Base-by-base conservation (phyloP, 2,888 invertebrate genomes). In the Tridacna crocea region DNA sequence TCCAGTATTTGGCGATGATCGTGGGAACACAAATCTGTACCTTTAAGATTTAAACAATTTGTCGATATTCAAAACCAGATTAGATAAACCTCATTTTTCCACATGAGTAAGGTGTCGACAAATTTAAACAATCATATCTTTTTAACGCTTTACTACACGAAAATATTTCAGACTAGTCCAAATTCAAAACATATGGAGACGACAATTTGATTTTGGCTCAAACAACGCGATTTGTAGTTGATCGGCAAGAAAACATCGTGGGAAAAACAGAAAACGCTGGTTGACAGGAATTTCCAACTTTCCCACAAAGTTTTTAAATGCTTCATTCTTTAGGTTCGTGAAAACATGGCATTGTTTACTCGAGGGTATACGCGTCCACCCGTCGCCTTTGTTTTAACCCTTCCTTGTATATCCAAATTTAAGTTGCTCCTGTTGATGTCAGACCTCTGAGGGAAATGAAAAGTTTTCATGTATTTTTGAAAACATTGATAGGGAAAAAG, bases 51-150 rank as follows among this genome's bases (percentile, higher is more conserved):
- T 19, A 19, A 55, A 55, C 19, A 11, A 55, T 55, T 55, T 10
- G 55, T 19, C 55, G 55, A 55, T 55, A 61, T 24, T 66, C 27
- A 26, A 26, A 15, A 66, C 12, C 17, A 46, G 68, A 68, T 68
- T 68, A 68, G 68, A 68, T 68, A 36, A 68, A 8, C 11, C n/a
- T 68, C 15, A 47, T 68, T 46, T 68, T 68, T 68, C 68, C 68
- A 47, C 68, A 22, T 47, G 68, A 68, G 68, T 68, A 46, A 46
- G 68, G 68, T 68, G 68, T 68, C 68, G 68, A 68, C 68, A 68
- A n/a, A 11, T 0, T n/a, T 46, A n/a, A 68, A 46, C 68, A 65
- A 65, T 26, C 65, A 19, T 65, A 65, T 65, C 65, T 65, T 17
- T 8, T 27, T 22, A 26, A 65, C 26, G 27, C 65, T 36, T 36